Percentiles rank a stretch among this genome's conserved stretches.
phyloP scores from a whole-genome alignment of 2,888 invertebrate genomes.

The Mermis nigrescens region DNA sequence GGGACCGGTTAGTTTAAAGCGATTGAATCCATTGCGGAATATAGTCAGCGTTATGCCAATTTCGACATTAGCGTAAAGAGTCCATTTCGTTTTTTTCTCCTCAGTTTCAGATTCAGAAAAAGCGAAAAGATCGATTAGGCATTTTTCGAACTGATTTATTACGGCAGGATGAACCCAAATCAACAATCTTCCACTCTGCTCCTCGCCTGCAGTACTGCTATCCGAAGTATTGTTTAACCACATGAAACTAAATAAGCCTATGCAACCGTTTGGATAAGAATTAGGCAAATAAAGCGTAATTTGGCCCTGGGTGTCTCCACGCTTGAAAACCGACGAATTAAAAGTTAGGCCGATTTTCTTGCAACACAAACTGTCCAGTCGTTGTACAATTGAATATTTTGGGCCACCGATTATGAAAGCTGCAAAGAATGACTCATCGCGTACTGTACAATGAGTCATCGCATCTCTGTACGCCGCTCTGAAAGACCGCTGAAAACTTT shows the following conservation, averaged over 20 bases:
- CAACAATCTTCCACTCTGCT: no score
- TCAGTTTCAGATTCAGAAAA: no score
- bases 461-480: constrained; percentile 67
- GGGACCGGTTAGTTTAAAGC: neutral
- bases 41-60: neutral
- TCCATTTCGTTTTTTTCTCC: no score
- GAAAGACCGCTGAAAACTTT: constrained; percentile 44
- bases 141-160: constrained; percentile 20
- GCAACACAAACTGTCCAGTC: constrained; percentile 18
- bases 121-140: neutral
- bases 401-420: constrained; percentile 55
- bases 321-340: neutral
- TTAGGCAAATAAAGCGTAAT: constrained; percentile 47
- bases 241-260: constrained; percentile 52
- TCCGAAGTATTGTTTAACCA: constrained; percentile 28
- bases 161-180: constrained; percentile 66
- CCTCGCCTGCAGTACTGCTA: constrained; percentile 38
- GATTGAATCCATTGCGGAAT: neutral
- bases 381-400: constrained; percentile 32
- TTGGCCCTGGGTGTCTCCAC: constrained; percentile 53
- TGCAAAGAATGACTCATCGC: constrained; percentile 59
- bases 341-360: constrained; percentile 7
- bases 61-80: no score
- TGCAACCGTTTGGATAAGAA: constrained; percentile 47
- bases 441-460: constrained; percentile 50